These are phyloP conservation scores for Acropora tenuis DNA, from an alignment of 64 coral and sea anemone species.

Conservation along the genomic window DNA sequence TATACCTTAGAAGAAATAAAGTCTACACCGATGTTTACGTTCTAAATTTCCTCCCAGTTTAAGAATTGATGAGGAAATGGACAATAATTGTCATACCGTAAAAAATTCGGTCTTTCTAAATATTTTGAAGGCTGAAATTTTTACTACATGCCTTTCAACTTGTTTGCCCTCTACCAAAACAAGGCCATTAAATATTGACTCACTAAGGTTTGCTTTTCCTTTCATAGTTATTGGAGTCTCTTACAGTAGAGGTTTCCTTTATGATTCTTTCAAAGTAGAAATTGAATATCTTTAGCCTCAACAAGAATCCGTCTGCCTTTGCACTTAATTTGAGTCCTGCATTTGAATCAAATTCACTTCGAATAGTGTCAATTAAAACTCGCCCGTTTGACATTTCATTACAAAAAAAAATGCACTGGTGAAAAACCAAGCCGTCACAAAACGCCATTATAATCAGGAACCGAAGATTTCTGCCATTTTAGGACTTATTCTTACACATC, in stretches of 20 bases:
- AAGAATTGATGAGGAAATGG: not conserved
- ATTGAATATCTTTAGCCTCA: not conserved
- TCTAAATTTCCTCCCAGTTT: conserved; percentile 28
- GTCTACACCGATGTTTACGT: conserved; percentile 7
- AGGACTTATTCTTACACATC: not conserved
- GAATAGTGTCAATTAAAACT: not conserved
- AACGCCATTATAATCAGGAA: not conserved
- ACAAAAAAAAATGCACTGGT: not conserved
- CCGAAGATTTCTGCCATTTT: conserved; percentile 8
- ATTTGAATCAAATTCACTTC: not conserved
- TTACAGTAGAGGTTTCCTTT: too few relatives aligned
- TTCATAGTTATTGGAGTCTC: too few relatives aligned
- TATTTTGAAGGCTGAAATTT: too few relatives aligned
- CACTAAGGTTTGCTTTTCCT: too few relatives aligned
- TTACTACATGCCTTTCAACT: too few relatives aligned
- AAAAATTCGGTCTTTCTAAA: too few relatives aligned
- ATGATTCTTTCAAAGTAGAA: not conserved
- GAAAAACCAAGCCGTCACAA: not conserved
- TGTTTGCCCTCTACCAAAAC: too few relatives aligned
- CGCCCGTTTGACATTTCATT: not conserved
- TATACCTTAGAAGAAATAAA: not conserved
- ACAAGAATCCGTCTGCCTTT: conserved; percentile 3
- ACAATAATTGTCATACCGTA: not conserved
- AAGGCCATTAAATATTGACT: too few relatives aligned
- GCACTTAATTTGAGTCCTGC: not conserved